Base-by-base conservation (phyloP, 2,888 invertebrate species). In the Drosophila meridionalis region DNA sequence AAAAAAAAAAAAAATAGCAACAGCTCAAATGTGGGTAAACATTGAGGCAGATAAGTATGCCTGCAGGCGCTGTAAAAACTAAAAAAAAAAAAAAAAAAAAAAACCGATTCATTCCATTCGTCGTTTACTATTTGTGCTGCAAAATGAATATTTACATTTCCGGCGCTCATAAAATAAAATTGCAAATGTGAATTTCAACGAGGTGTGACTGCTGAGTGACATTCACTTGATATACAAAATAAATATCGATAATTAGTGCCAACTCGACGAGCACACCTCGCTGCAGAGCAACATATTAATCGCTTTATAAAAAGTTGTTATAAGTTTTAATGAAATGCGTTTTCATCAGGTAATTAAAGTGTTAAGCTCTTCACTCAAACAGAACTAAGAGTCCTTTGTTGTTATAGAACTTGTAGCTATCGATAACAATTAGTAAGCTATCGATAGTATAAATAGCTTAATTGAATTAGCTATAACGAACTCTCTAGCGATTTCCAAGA, bases 1-100 rank as follows among this genome's bases (percentile, higher is more conserved):
- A 32, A 63, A 58, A 50, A 47, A 53, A 64, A 73, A 74, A 55
- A 26, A 75, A 74, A 65, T 56, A 61, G 57, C 38, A 58, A 55
- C 12, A 45, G 28, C 55, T 40, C 59, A 40, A 20, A 32, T 9
- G 26, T 40, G 26, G 2, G 32, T 14, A 32, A 60, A 60, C 40
- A 60, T 20, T 50, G 50, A 3, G 40, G 30, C 26, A 20, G 40
- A 50, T 50, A 60, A 50, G 60, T 50, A 40, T 2, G 50, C 40
- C 4, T 9, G 50, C 40, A 20, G 20, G 2, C 38, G 38, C 0
- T 34, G n/a, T 28, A 34, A 34, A 59, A 57, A 20, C 20, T 20
- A 0, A 45, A 45, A 14, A 7, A n/a, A 0, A 30, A 5, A n/a
- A n/a, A n/a, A 28, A 11, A 6, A 11, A 11, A 11, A n/a, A 47